These are phyloP conservation scores for Ophioninae sp. DNA, from an alignment of 2,888 invertebrate species.

Conservation along the genomic window DNA sequence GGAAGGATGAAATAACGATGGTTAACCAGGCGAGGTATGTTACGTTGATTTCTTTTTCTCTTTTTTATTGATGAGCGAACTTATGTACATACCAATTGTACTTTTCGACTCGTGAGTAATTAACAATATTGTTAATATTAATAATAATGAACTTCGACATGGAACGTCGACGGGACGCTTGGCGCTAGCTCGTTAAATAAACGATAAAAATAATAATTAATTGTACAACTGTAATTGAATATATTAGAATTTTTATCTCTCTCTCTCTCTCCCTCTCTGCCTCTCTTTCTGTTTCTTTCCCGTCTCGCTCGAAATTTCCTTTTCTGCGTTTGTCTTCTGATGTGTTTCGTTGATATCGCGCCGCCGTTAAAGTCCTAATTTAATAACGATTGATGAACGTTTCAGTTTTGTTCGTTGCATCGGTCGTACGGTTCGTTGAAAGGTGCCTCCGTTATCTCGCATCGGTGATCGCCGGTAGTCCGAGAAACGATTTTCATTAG, in stretches of 20 bases:
- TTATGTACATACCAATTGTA: constrained; percentile 51
- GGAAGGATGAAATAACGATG: background rate
- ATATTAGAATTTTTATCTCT: constrained; percentile 75
- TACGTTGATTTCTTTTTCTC: constrained; percentile 1
- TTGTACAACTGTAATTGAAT: constrained; percentile 73
- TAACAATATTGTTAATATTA: constrained; percentile 53
- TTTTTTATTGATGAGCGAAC: constrained; percentile 51
- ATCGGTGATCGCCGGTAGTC: background rate
- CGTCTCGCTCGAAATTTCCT: constrained; percentile 10
- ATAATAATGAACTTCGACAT: constrained; percentile 53
- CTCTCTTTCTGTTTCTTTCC: constrained; percentile 25
- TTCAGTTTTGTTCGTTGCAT: background rate
- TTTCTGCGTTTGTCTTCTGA: constrained; percentile 7
- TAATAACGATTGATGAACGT: constrained; percentile 22
- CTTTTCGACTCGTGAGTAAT: constrained; percentile 43
- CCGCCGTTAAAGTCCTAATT: constrained; percentile 41
- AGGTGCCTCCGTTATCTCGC: constrained; percentile 33
- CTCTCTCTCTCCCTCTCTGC: constrained; percentile 54
- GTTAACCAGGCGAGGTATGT: background rate
- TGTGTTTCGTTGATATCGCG: background rate
- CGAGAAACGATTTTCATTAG: background rate
- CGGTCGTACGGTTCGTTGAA: background rate
- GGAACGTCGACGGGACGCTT: constrained; percentile 57
- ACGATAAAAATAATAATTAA: constrained; percentile 63
- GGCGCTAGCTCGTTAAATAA: constrained; percentile 61